Conservation (phyloP, 2,888 invertebrate species). For the Chalcosyrphus nemorum region DNA sequence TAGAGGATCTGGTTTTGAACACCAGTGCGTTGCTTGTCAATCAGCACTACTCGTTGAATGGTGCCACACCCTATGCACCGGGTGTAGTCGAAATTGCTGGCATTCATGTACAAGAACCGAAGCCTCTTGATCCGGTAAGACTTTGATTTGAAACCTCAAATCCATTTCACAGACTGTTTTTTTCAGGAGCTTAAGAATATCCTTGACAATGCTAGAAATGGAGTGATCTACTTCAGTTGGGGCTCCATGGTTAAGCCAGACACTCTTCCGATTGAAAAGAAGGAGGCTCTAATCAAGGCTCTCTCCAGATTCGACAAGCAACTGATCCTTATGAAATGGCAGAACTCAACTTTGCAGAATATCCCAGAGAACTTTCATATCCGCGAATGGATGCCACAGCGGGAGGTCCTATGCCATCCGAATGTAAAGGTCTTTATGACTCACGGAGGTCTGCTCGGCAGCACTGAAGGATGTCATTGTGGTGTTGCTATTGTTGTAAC, state of each 20-base stretch:
- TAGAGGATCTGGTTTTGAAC: conserved; percentile 81
- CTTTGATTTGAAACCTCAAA: neutral
- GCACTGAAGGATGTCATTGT: conserved; percentile 85
- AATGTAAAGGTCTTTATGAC: conserved; percentile 86
- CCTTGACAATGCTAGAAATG: conserved; percentile 84
- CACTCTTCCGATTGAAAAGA: conserved; percentile 83
- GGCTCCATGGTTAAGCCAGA: conserved; percentile 86
- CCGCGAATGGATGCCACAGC: conserved; percentile 87
- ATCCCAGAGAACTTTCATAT: conserved; percentile 85
- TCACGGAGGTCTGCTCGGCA: conserved; percentile 88
- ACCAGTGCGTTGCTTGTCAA: conserved; percentile 82
- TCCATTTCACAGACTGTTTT: neutral
- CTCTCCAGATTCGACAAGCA: conserved; percentile 83
- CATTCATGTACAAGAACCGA: conserved; percentile 80
- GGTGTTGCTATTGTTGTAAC: conserved; percentile 86
- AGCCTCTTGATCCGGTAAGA: conserved; percentile 77
- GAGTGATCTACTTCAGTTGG: conserved; percentile 87
- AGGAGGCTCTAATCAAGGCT: conserved; percentile 83
- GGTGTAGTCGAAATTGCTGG: conserved; percentile 84
- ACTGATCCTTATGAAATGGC: conserved; percentile 87
- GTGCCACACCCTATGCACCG: conserved; percentile 81
- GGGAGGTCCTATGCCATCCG: conserved; percentile 87
- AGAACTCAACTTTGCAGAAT: conserved; percentile 83
- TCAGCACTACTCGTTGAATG: conserved; percentile 83
- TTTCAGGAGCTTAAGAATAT: conserved; percentile 80